Evolutionary conservation across 2,113 vertebrate genomes (phyloP), one percentile per base, ranked within the genome.

Genomic region (Butorides virescens): DNA sequence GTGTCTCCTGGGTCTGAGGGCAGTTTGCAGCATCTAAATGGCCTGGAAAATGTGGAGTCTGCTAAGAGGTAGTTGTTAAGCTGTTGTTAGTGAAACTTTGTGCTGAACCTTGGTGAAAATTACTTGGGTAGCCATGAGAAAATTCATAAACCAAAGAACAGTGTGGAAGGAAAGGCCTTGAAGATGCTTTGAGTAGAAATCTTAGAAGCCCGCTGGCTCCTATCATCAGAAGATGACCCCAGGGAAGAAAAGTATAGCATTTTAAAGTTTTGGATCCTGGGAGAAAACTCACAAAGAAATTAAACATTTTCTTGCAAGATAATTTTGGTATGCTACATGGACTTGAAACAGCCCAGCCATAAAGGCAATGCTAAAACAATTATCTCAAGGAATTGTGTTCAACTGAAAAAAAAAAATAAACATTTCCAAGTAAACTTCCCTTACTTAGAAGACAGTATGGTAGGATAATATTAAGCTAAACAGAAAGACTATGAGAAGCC

Each of bases 311-410:
- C 16, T 85, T 2, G 3, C 15, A 37, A 76, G 58, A 25, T 74
- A 59, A 80, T 77, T 93, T 88, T 91, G 8, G 4, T 89, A 25
- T 30, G 19, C 36, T 76, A 29, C 8, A 20, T 26, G 88, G 42
- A 42, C 47, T 88, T 66, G 62, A 59, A 96, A 47, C n/a, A 90
- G 71, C 42, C 22, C 37, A 76, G 21, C 29, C 74, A 85, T 70
- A 96, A 93, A 85, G 15, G 13, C 66, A 92, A 37, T 50, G 42
- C 72, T 93, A 95, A 93, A 95, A 66, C 71, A 85, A 65, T 94
- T 90, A 70, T 27, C 49, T 85, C 34, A 79, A 90, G 62, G 62
- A 87, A 85, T 44, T 89, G 53, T 49, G 59, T 34, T 88, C 81
- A 92, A 53, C 27, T 53, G 39, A 44, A 86, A 77, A 83, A 83